Evolutionary conservation across 2,797 vertebrate genomes (phyloP), one percentile per base, ranked within the genome.

Genomic region (Typhlichthys eigenmanni): DNA sequence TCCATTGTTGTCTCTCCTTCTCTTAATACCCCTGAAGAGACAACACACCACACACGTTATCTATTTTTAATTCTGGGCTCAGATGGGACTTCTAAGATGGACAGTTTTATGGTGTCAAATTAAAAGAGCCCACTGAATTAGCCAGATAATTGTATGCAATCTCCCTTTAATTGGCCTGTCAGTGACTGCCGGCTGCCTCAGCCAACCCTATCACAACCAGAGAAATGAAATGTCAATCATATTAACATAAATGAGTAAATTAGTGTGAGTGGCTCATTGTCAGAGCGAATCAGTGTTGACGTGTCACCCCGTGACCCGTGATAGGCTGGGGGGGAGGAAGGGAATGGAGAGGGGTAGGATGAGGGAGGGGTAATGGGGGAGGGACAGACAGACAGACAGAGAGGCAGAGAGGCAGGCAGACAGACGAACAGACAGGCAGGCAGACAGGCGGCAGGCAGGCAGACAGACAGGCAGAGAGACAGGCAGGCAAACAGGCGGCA

Each of bases 101-200:
- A 90, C 91, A 94, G 95, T 95, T 96, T 96, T 94, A 95, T 93
- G 93, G 87, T 92, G 92, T 91, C 88, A 94, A 96, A 96, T 95
- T 94, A 95, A 94, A 92, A 93, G 93, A 93, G 94, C 92, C 93
- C 89, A 90, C 91, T 89, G 93, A 95, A 96, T 96, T 95, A 95
- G 89, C 66, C 74, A 93, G 94, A 94, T 96, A 96, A 95, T 95
- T 95, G 94, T 94, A 93, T 90, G 90, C 90, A 87, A 16, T 93
- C 90, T 94, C 92, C 79, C 92, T 93, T 85, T 93, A 92, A 92
- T 76, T 83, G 89, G 89, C 87, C 89, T 92, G 84, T 94, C 92
- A 93, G 91, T 93, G 89, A 92, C 93, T 92, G 93, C 89, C 85
- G 75, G 61, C 85, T 84, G 87, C 80, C 83, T 77, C 78, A 68